These are phyloP conservation scores for Caracal caracal DNA, from an alignment of 2,113 vertebrate species.

Conservation along the genomic window DNA sequence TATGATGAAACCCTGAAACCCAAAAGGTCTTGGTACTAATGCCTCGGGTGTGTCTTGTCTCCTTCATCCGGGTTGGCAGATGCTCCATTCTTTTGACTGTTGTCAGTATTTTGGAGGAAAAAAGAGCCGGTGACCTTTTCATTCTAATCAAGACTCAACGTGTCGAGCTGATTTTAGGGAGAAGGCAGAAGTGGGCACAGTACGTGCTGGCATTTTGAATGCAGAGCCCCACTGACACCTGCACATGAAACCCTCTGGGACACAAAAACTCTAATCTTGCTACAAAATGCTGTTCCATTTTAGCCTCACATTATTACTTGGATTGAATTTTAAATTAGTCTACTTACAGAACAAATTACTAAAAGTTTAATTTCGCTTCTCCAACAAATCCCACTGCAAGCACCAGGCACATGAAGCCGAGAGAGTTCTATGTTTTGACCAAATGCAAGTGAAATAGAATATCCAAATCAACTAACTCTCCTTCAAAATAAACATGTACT, in stretches of 20 bases:
- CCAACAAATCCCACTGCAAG: conserved; percentile 39
- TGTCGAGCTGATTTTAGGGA: conserved; percentile 44
- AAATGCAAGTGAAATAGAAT: conserved; percentile 59
- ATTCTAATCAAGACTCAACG: conserved; percentile 65
- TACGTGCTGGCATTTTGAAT: conserved; percentile 14
- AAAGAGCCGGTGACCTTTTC: conserved; percentile 56
- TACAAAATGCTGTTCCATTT: conserved; percentile 48
- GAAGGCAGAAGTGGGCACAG: neutral
- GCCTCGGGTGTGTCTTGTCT: neutral
- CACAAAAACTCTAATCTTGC: conserved; percentile 37
- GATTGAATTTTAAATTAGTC: conserved; percentile 75
- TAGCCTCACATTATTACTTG: conserved; percentile 61
- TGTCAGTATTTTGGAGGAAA: conserved; percentile 30
- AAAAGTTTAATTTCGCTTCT: conserved; percentile 74
- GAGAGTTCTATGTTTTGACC: conserved; percentile 4
- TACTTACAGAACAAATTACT: conserved; percentile 67
- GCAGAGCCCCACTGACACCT: neutral
- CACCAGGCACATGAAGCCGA: conserved; percentile 49
- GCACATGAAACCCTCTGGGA: conserved; percentile 17
- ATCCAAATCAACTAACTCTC: conserved; percentile 24
- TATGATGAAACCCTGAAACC: neutral
- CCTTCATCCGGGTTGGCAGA: neutral
- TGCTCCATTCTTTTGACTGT: neutral
- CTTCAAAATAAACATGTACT: conserved; percentile 29
- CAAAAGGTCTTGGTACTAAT: neutral